These are phyloP conservation scores for Orchestes rusci DNA, from an alignment of 2,888 invertebrate species.

Conservation along the genomic window DNA sequence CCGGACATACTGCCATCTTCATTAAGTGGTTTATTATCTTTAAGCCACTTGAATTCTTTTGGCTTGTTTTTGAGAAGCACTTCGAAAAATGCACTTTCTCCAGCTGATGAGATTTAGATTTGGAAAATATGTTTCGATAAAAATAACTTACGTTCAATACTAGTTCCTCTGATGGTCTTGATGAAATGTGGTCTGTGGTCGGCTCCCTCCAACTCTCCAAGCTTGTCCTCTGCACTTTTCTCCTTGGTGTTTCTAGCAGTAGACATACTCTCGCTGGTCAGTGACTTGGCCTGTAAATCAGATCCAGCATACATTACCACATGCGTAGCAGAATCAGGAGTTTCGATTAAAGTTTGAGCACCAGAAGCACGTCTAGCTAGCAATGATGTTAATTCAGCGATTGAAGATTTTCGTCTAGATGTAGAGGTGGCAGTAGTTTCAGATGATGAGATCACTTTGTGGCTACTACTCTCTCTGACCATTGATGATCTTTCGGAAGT, in stretches of 20 bases:
- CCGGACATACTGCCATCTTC: slow-evolving; percentile 63
- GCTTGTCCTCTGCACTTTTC: slow-evolving; percentile 34
- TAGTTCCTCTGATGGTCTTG: slow-evolving; percentile 68
- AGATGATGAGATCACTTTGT: too few relatives aligned
- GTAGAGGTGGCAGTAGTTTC: not conserved
- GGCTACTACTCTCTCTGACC: too few relatives aligned
- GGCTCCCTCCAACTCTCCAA: slow-evolving; percentile 31
- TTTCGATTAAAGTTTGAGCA: slow-evolving; percentile 9
- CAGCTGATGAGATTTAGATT: slow-evolving; percentile 51
- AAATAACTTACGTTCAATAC: slow-evolving; percentile 68
- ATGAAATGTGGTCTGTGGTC: slow-evolving; percentile 66
- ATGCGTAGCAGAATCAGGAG: slow-evolving; percentile 11
- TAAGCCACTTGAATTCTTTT: slow-evolving; percentile 72
- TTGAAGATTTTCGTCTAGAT: slow-evolving; percentile 15
- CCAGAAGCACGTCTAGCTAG: slow-evolving; percentile 15
- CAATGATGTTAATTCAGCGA: slow-evolving; percentile 13
- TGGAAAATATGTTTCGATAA: not conserved
- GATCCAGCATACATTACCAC: slow-evolving; percentile 16
- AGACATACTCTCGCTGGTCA: slow-evolving; percentile 23
- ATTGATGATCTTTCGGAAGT: too few relatives aligned
- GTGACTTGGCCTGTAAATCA: slow-evolving; percentile 17
- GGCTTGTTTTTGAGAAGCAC: slow-evolving; percentile 62
- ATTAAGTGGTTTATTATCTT: slow-evolving; percentile 76
- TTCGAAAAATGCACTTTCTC: slow-evolving; percentile 75
- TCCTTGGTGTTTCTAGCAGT: slow-evolving; percentile 26